These are phyloP conservation scores for Synanthedon formicaeformis DNA, from an alignment of 2,888 invertebrate species.

Conservation along the genomic window DNA sequence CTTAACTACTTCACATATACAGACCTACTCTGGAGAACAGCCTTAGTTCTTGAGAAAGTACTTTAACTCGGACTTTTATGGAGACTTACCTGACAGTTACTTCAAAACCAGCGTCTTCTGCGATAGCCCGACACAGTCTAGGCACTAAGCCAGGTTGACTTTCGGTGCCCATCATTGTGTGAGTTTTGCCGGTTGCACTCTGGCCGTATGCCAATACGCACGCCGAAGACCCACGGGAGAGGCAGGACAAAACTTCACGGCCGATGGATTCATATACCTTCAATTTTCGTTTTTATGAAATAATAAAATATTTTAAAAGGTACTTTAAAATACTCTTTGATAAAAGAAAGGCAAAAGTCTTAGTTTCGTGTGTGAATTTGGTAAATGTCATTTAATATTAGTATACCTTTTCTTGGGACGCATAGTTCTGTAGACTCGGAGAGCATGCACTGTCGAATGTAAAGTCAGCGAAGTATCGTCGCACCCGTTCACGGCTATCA, in stretches of 20 bases:
- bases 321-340: neutral
- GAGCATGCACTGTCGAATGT: slow-evolving; percentile 72
- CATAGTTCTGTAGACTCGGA: slow-evolving; percentile 53
- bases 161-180: slow-evolving; percentile 79
- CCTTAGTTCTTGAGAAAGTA: too few species aligned
- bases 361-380: neutral
- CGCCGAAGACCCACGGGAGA: slow-evolving; percentile 74
- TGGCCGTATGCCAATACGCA: slow-evolving; percentile 83
- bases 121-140: slow-evolving; percentile 46
- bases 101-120: slow-evolving; percentile 25
- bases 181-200: slow-evolving; percentile 82
- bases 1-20: too few species aligned
- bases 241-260: slow-evolving; percentile 71
- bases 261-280: slow-evolving; percentile 78
- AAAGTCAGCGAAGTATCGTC: slow-evolving; percentile 74
- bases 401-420: slow-evolving; percentile 60
- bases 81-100: slow-evolving; percentile 43
- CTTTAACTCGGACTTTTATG: too few species aligned
- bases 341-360: neutral
- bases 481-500: slow-evolving; percentile 74
- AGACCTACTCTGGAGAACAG: too few species aligned
- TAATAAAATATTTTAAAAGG: slow-evolving; percentile 1
- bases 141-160: slow-evolving; percentile 51
- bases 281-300: too few species aligned
- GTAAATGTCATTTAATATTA: too few species aligned